Base-by-base conservation (phyloP, 1,140 invertebrate species). In the Bactericera cockerelli region DNA sequence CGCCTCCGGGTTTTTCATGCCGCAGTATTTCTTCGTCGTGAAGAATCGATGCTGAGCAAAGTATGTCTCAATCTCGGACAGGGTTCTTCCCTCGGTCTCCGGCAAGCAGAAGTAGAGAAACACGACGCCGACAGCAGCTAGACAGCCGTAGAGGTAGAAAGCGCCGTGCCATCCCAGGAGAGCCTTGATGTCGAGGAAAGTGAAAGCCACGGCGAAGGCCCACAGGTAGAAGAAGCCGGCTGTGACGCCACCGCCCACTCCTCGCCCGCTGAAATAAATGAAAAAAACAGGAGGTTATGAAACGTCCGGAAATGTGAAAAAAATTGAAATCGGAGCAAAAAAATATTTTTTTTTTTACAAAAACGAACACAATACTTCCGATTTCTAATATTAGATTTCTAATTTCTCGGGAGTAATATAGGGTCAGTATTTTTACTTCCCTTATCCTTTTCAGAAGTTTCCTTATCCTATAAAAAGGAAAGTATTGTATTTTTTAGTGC, bases 51-150 rank as follows among this genome's bases (percentile, higher is more conserved):
- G 42, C 19, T 49, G n/a, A 4, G 22, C 42, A 28, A 62, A 62
- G 33, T 57, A 59, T 13, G 31, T 25, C 36, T 65, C 65, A 16
- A 68, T 66, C 22, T 66, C 62, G 19, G 65, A 57, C 25, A 68
- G 57, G 1, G 65, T 39, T 49, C 59, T 63, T 16, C 65, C 65
- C 59, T 68, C 65, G 4, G 67, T 68, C 55, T 68, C 67, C 10
- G 66, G 63, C 56, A 67, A 53, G 42, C 57, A 65, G 28, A 63
- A 64, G 26, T 61, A 66, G 14, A 67, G 54, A 24, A 63, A 68
- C 0, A 65, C 39, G 4, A 63, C 59, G 21, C 65, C 67, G 6
- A 64, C 3, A 4, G 63, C 11, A 6, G 61, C 56, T 2, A 66
- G 55, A 1, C 26, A 22, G 8, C 61, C 63, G 19, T 68, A 67